phyloP scores from a whole-genome alignment of 2,888 invertebrate genomes.

The Hypomecis atomaria region DNA sequence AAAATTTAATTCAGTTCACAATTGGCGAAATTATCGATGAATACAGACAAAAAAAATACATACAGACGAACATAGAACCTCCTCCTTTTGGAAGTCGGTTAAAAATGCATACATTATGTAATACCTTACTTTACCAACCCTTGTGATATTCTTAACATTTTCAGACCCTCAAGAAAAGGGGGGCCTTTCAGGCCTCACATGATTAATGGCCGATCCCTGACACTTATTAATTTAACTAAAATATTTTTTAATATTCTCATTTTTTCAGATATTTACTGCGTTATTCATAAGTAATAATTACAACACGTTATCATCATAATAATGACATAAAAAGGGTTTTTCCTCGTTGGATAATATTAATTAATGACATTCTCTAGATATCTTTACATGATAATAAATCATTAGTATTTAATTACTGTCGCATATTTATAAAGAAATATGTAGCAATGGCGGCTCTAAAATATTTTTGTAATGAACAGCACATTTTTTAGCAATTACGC shows the following conservation, averaged over 20 bases:
- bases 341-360: constrained; percentile 8
- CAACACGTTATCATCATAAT: neutral
- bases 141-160: too few species aligned
- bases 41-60: too few species aligned
- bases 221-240: too few species aligned
- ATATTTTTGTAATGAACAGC: constrained; percentile 14
- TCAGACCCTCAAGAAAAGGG: too few species aligned
- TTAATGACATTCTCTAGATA: constrained; percentile 17
- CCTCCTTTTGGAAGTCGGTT: too few species aligned
- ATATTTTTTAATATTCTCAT: neutral
- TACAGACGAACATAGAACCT: too few species aligned
- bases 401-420: constrained; percentile 17
- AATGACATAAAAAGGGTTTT: constrained; percentile 1
- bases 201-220: too few species aligned
- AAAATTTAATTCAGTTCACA: too few species aligned
- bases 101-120: too few species aligned
- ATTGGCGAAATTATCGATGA: too few species aligned
- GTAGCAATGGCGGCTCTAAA: constrained; percentile 29
- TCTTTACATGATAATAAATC: constrained; percentile 8
- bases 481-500: neutral
- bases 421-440: constrained; percentile 15
- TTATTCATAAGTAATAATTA: neutral
- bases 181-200: too few species aligned
- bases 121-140: too few species aligned
- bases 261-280: neutral